Base-by-base conservation (phyloP, 2,797 vertebrate species). In the Acropternis orthonyx region DNA sequence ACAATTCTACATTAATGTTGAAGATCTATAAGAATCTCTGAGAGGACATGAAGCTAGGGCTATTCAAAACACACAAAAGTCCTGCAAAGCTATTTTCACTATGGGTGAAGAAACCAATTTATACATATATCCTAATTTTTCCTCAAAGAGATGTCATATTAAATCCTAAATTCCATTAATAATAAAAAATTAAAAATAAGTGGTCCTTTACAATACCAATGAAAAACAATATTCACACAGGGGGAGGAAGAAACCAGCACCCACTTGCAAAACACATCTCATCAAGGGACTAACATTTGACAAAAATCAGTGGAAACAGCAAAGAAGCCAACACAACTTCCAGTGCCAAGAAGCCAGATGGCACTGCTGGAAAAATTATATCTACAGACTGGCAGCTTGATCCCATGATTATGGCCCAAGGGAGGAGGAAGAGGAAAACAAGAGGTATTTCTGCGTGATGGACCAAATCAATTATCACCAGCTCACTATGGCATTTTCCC, bases 281-380 rank as follows among this genome's bases (percentile, higher is more conserved):
- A 95, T 96, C 97, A 96, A 90, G 51, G 2, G 89, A 96, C 93
- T 94, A 97, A 90, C 94, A 96, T 97, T 97, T 98, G 93, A 98
- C 91, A 97, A 97, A 96, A 97, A 97, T 96, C 96, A 97, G 93
- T 94, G 96, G 94, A 97, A 97, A 96, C 91, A 85, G 97, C 96
- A 96, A 97, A 96, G 97, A 97, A 96, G 87, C 95, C 96, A 97
- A 92, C 93, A 79, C 94, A 96, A 97, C 93, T 97, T 97, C 93
- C 95, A 96, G 96, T 98, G 98, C 98, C 98, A 98, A 97, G 96
- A 49, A 98, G 97, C 98, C 98, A 98, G 98, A 98, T 98, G 98
- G 98, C 95, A 97, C 96, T 97, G 94, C 97, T 97, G 97, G 96
- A 98, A 98, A 98, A 98, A 98, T 97, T 98, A 96, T 97, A 97